Base-by-base conservation (phyloP, 1,140 invertebrate species). In the Lineus longissimus region DNA sequence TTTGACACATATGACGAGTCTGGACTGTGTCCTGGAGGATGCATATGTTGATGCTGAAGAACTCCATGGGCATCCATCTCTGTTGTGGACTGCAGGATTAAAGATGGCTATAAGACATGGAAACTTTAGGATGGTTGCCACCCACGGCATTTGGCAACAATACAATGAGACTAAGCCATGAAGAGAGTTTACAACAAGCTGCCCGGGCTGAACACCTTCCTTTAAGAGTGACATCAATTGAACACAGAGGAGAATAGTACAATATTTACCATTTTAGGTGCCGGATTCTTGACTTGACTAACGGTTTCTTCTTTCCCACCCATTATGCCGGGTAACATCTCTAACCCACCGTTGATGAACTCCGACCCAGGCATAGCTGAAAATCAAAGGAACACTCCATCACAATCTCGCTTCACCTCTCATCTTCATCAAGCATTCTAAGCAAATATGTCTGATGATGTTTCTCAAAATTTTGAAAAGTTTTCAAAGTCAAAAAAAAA, bases 11-110 rank as follows among this genome's bases (percentile, higher is more conserved):
- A 23, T 27, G 13, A 9, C 11, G 17, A 57, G 7, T 30, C 33
- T 7, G 33, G 33, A 36, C 33, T 36, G 33, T 36, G 33, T 15
- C 33, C 33, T 36, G 33, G 6, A 7, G 33, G 33, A 36, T 4
- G 6, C 4, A 36, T 7, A 15, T 7, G 33, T 36, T 36, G 33
- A n/a, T 57, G 55, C 29, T 57, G 55, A 2, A 30, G 11, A 2
- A 57, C 55, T 13, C 55, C 55, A 27, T 31, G 22, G 19, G 22
- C 17, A 30, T 57, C 55, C 22, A 57, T n/a, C 25, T 57, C 55
- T 27, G 55, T 57, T 17, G 55, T 57, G 22, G 55, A 57, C 55
- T 57, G 55, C 17, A 57, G 29, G 9, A 57, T 6, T 4, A 4
- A 27, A 30, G 11, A n/a, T 30, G 29, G 6, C 47, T 9, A 13